Evolutionary conservation across 2,888 invertebrate genomes (phyloP).

Genomic region (Hedya salicella): DNA sequence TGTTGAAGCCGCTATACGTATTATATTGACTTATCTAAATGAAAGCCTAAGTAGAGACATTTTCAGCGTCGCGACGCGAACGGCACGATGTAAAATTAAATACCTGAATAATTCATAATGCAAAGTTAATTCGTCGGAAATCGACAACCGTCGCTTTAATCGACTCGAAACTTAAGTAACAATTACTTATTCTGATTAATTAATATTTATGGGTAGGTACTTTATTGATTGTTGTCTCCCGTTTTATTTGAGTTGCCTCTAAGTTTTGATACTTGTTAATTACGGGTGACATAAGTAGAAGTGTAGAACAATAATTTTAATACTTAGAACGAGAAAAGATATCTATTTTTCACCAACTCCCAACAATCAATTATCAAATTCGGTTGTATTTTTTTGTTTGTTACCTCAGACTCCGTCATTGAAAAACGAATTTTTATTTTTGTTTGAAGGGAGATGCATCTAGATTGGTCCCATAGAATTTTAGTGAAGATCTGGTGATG

Average conservation of each 20-base stretch:
- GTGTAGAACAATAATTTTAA: too few relatives aligned
- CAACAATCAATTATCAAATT: too few relatives aligned
- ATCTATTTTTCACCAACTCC: too few relatives aligned
- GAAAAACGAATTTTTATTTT: too few relatives aligned
- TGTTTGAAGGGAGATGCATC: too few relatives aligned
- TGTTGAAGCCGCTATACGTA: background rate
- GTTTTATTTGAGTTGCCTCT: background rate
- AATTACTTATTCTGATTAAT: slow-evolving; percentile 42
- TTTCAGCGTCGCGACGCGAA: slow-evolving; percentile 7
- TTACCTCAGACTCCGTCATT: too few relatives aligned
- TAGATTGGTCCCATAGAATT: too few relatives aligned
- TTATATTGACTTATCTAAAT: background rate
- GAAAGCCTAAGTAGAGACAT: background rate
- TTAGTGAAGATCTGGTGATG: too few relatives aligned
- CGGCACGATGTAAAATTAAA: slow-evolving; percentile 36
- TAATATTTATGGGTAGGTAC: slow-evolving; percentile 28
- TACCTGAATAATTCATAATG: slow-evolving; percentile 41
- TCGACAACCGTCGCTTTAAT: slow-evolving; percentile 43
- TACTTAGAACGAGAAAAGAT: too few relatives aligned
- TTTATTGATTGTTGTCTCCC: slow-evolving; percentile 22
- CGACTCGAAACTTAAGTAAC: slow-evolving; percentile 33
- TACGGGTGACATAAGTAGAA: too few relatives aligned
- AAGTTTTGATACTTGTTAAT: too few relatives aligned
- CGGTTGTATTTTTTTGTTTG: too few relatives aligned
- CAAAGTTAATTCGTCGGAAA: slow-evolving; percentile 42